phyloP scores from a whole-genome alignment of 2,113 vertebrate genomes.

The Barnardius zonarius region DNA sequence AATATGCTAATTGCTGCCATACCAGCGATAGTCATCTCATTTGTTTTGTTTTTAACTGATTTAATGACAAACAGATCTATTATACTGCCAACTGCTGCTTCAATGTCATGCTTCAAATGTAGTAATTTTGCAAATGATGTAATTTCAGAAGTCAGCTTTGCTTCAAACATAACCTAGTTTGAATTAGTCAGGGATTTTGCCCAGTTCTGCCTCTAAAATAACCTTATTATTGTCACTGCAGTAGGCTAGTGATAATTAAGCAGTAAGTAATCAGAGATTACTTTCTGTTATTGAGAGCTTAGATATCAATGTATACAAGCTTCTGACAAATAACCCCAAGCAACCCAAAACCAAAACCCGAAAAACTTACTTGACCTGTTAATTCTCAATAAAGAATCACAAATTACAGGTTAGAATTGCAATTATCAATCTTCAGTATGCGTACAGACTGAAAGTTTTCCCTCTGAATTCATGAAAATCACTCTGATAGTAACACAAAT shows the following conservation, averaged over 20 bases:
- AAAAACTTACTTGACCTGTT: background rate
- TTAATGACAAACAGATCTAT: slow-evolving; percentile 1
- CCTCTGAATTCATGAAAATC: background rate
- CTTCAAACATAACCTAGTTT: background rate
- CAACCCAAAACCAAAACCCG: background rate
- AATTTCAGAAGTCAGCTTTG: background rate
- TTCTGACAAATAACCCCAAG: background rate
- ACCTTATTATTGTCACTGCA: background rate
- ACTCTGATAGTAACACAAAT: background rate
- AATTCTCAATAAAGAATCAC: background rate
- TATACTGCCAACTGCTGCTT: background rate
- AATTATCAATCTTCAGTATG: background rate
- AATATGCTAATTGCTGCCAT: background rate
- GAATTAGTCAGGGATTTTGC: background rate
- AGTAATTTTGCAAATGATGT: slow-evolving; percentile 2
- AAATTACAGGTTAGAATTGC: background rate
- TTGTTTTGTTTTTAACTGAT: background rate
- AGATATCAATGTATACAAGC: background rate
- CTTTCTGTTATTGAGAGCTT: background rate
- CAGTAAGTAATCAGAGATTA: background rate
- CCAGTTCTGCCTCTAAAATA: background rate
- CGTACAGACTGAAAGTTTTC: background rate
- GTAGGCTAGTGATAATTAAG: background rate
- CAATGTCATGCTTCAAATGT: background rate
- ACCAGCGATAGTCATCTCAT: background rate